Evolutionary conservation across 1,140 invertebrate species (phyloP).

Genomic region (Drosophila rhopaloa): DNA sequence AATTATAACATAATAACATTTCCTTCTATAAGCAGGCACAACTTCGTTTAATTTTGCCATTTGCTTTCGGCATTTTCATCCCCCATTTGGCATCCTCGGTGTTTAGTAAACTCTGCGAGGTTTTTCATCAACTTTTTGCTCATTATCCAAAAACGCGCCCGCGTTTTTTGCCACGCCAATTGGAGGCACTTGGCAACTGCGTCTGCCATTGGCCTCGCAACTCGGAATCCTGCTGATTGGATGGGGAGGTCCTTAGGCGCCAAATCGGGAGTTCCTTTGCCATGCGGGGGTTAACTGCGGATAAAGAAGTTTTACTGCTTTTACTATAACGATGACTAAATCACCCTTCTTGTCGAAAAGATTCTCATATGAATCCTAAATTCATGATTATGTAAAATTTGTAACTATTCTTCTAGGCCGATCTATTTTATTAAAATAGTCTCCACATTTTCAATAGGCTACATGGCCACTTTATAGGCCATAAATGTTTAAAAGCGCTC

Average conservation of each 20-base stretch:
- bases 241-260: constrained; percentile 49
- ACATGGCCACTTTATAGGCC: no score
- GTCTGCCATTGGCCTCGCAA: constrained; percentile 66
- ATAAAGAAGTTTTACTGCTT: no score
- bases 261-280: constrained; percentile 19
- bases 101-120: constrained; percentile 56
- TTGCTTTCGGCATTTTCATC: constrained; percentile 53
- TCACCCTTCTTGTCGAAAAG: no score
- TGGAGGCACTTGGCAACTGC: constrained; percentile 65
- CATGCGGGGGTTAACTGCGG: not conserved
- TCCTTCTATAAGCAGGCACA: not conserved
- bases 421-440: no score
- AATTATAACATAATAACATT: not conserved
- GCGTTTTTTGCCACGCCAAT: constrained; percentile 72
- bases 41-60: constrained; percentile 19
- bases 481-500: no score
- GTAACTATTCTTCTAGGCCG: no score
- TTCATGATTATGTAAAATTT: no score
- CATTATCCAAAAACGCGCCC: constrained; percentile 72
- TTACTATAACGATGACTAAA: not conserved
- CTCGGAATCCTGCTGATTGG: constrained; percentile 65
- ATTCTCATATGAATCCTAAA: no score
- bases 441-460: no score
- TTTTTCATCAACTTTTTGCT: constrained; percentile 68
- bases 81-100: constrained; percentile 41